Conservation (phyloP, 2,888 invertebrate genomes). For the Yponomeuta malinellus region DNA sequence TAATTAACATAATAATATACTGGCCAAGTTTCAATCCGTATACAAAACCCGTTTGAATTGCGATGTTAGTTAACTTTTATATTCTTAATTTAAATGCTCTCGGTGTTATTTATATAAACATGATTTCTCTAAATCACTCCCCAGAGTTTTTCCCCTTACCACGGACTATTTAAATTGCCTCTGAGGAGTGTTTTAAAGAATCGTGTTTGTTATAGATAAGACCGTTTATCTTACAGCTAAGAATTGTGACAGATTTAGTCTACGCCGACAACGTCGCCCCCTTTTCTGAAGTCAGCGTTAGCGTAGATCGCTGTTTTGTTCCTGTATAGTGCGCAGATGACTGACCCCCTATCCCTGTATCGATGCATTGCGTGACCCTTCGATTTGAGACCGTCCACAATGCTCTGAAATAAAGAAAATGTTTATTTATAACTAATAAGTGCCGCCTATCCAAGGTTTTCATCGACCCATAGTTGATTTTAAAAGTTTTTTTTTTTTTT, state of each 20-base stretch:
- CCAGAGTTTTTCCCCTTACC: too few relatives aligned
- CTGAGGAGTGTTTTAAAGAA: too few relatives aligned
- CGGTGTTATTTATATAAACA: too few relatives aligned
- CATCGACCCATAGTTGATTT: too few relatives aligned
- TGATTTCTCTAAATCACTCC: too few relatives aligned
- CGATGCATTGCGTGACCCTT: conserved; percentile 81
- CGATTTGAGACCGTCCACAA: conserved; percentile 77
- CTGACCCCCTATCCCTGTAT: conserved; percentile 79
- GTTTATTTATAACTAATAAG: background rate
- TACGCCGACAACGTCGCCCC: conserved; percentile 85
- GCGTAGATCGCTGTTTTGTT: conserved; percentile 79
- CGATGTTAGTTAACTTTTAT: background rate
- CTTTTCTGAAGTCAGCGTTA: conserved; percentile 89
- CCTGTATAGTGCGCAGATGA: conserved; percentile 81
- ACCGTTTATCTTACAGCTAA: background rate
- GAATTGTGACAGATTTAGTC: conserved; percentile 43
- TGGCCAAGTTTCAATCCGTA: background rate
- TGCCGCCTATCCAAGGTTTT: too few relatives aligned
- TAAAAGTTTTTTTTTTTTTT: too few relatives aligned
- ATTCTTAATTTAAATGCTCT: background rate
- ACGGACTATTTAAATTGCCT: too few relatives aligned
- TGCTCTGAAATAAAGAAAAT: conserved; percentile 58
- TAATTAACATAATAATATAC: too few relatives aligned
- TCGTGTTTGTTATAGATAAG: background rate
- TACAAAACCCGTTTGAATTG: background rate